These are phyloP conservation scores for Mugil cephalus DNA, from an alignment of 2,113 vertebrate species.

Conservation along the genomic window DNA sequence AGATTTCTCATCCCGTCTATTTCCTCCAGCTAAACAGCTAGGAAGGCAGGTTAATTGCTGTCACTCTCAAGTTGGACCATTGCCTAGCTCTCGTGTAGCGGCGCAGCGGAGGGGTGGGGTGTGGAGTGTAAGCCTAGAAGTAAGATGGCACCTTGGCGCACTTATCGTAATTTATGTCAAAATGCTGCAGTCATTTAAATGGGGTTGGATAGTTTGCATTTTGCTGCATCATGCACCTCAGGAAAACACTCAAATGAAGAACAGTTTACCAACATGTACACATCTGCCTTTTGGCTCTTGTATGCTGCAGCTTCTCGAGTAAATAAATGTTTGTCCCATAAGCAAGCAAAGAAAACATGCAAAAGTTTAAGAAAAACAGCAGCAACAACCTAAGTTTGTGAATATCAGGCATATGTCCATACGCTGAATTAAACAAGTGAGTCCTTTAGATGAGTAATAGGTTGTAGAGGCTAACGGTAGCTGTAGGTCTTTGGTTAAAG, in stretches of 20 bases:
- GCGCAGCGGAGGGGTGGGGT: conserved; percentile 30
- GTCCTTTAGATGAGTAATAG: conserved; percentile 19
- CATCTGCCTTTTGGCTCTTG: conserved; percentile 8
- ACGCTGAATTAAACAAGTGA: conserved; percentile 9
- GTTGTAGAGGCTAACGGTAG: conserved; percentile 11
- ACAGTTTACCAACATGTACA: conserved; percentile 52
- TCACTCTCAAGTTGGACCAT: conserved; percentile 98
- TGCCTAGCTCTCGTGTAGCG: conserved; percentile 81
- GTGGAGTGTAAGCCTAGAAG: conserved; percentile 66
- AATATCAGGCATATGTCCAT: too few relatives aligned
- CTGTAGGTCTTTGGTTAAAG: conserved; percentile 43
- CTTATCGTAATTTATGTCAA: conserved; percentile 77
- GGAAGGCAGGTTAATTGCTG: conserved; percentile 99
- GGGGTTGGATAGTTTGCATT: conserved; percentile 62
- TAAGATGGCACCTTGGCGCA: conserved; percentile 73
- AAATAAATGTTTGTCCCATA: conserved; percentile 21
- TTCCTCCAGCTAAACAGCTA: conserved; percentile 98
- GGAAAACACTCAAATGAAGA: conserved; percentile 51
- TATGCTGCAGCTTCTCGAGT: conserved; percentile 7
- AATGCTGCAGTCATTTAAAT: conserved; percentile 74
- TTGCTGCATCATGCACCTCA: conserved; percentile 70
- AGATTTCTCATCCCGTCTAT: conserved; percentile 96
- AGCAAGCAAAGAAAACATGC: conserved; percentile 1
- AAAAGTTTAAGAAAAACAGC: not conserved
- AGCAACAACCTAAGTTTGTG: not conserved